phyloP scores from a whole-genome alignment of 2,797 vertebrate species.

The Phalloptychus januarius region DNA sequence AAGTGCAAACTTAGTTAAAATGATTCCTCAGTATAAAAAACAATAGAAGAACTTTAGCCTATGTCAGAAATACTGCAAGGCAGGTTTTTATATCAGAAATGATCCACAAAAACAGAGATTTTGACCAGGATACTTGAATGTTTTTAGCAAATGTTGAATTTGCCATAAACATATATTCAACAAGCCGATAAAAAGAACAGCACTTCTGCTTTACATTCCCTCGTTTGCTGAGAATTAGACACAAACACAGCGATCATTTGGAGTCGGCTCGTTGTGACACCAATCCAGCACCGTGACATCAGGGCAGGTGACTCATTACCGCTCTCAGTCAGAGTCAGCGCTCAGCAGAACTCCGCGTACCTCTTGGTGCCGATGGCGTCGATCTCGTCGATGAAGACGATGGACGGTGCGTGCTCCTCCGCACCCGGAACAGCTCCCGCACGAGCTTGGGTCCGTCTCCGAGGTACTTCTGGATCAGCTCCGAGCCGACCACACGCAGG shows the following conservation, averaged over 20 bases:
- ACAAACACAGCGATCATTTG: background rate
- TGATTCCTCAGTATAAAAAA: background rate
- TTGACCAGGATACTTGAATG: background rate
- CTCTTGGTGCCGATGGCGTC: constrained; percentile 97
- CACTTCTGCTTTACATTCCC: background rate
- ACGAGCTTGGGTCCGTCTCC: constrained; percentile 96
- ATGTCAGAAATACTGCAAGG: background rate
- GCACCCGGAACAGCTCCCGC: constrained; percentile 94
- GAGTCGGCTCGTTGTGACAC: constrained; percentile 5
- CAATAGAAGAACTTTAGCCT: background rate
- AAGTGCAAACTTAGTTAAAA: background rate
- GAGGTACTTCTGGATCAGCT: constrained; percentile 96
- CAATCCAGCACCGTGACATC: constrained; percentile 15
- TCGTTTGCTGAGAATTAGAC: background rate
- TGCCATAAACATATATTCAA: background rate
- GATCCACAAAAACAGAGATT: background rate
- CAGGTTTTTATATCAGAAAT: background rate
- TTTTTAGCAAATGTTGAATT: background rate
- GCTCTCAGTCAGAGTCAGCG: background rate
- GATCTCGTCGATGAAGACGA: constrained; percentile 97
- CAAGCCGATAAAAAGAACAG: background rate
- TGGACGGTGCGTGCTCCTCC: constrained; percentile 93
- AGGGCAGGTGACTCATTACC: background rate
- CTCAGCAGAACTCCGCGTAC: constrained; percentile 63
- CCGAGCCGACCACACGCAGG: constrained; percentile 93